Evolutionary conservation across 2,113 vertebrate species (phyloP).

Genomic region (Platichthys stellatus): DNA sequence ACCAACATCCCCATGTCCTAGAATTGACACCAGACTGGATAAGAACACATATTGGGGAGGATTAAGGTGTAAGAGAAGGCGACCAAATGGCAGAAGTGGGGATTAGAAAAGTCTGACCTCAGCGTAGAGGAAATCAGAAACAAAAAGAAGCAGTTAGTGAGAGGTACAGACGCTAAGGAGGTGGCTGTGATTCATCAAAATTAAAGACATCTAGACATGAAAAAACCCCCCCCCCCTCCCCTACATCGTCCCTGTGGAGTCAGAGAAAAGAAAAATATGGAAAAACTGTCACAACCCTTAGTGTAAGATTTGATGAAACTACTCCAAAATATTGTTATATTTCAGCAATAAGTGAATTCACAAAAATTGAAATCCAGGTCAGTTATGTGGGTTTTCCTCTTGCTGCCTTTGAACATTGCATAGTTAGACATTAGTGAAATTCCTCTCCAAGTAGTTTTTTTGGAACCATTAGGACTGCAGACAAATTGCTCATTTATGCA

Average conservation of each 20-base stretch:
- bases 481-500: background rate
- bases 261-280: too few relatives aligned
- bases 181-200: constrained; percentile 13
- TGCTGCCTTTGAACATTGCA: background rate
- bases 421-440: background rate
- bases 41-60: constrained; percentile 33
- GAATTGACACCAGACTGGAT: constrained; percentile 36
- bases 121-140: constrained; percentile 19
- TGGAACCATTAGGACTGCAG: background rate
- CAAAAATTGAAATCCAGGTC: too few relatives aligned
- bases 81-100: constrained; percentile 22
- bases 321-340: too few relatives aligned
- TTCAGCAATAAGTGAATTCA: too few relatives aligned
- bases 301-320: too few relatives aligned
- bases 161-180: background rate
- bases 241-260: too few relatives aligned
- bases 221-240: background rate
- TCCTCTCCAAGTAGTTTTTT: too few relatives aligned
- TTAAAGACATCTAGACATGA: constrained; percentile 4
- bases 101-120: constrained; percentile 27
- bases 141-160: constrained; percentile 4
- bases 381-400: background rate
- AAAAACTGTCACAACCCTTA: too few relatives aligned
- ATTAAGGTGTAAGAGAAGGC: constrained; percentile 45
- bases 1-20: constrained; percentile 59